phyloP scores from a whole-genome alignment of 2,113 vertebrate species.

The Peromyscus maniculatus region DNA sequence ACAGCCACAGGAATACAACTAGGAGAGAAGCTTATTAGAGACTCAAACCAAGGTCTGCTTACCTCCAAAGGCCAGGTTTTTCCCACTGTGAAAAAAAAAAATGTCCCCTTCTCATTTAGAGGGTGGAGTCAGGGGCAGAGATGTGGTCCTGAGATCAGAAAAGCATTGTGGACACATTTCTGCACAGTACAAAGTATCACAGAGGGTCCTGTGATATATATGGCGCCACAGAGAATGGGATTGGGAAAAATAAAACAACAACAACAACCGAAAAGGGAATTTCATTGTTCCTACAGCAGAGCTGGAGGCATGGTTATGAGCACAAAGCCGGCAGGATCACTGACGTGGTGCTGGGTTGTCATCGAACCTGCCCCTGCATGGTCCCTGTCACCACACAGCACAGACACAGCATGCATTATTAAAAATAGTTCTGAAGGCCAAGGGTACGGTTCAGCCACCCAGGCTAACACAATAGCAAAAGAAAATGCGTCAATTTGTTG shows the following conservation, averaged over 20 bases:
- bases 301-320: constrained; percentile 72
- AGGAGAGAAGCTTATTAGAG: background rate
- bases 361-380: constrained; percentile 44
- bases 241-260: constrained; percentile 61
- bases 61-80: background rate
- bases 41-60: background rate
- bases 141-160: constrained; percentile 34
- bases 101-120: background rate
- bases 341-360: constrained; percentile 70
- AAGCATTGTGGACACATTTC: constrained; percentile 13
- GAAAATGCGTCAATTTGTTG: constrained; percentile 82
- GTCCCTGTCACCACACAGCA: constrained; percentile 67
- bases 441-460: constrained; percentile 62
- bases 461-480: constrained; percentile 80
- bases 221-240: constrained; percentile 11
- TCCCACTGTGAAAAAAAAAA: background rate
- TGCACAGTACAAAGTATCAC: background rate
- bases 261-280: constrained; percentile 43
- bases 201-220: constrained; percentile 47
- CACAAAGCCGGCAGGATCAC: constrained; percentile 60
- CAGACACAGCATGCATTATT: constrained; percentile 78
- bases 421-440: constrained; percentile 80
- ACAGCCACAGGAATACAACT: background rate
- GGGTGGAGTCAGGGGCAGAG: background rate
- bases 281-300: background rate